Percentiles rank a stretch among this genome's conserved stretches.
phyloP scores from a whole-genome alignment of 2,797 vertebrate genomes.

The Cuniculus paca region DNA sequence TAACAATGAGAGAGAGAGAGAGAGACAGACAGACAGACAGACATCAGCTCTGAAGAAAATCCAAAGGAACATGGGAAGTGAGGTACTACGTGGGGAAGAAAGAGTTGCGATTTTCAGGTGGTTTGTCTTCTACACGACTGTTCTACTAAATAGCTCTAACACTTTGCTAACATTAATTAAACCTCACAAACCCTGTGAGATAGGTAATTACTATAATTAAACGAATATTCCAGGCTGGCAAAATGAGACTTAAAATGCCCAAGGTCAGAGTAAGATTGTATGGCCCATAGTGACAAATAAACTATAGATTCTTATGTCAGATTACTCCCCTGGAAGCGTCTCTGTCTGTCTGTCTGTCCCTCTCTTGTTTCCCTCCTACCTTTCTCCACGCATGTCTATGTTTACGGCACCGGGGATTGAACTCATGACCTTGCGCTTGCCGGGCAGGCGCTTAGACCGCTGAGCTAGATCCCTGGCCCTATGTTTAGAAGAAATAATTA shows the following conservation, averaged over 20 bases:
- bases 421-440: no score
- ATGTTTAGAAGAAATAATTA: constrained; percentile 21
- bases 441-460: no score
- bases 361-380: neutral
- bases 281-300: constrained; percentile 57
- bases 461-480: no score
- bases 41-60: neutral
- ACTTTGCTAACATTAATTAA: constrained; percentile 80
- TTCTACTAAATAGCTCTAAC: constrained; percentile 72
- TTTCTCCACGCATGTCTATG: neutral
- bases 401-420: no score
- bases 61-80: neutral
- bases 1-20: neutral
- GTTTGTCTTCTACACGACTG: constrained; percentile 42
- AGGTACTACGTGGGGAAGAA: neutral
- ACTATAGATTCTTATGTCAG: neutral
- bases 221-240: constrained; percentile 68
- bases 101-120: constrained; percentile 62
- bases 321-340: neutral
- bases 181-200: constrained; percentile 73
- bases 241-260: constrained; percentile 75
- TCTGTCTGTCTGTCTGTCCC: neutral
- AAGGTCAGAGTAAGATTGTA: constrained; percentile 71
- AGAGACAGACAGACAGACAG: neutral
- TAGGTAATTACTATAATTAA: constrained; percentile 80